Conservation (phyloP, 2,888 invertebrate genomes). For the Marronus borbonicus region DNA sequence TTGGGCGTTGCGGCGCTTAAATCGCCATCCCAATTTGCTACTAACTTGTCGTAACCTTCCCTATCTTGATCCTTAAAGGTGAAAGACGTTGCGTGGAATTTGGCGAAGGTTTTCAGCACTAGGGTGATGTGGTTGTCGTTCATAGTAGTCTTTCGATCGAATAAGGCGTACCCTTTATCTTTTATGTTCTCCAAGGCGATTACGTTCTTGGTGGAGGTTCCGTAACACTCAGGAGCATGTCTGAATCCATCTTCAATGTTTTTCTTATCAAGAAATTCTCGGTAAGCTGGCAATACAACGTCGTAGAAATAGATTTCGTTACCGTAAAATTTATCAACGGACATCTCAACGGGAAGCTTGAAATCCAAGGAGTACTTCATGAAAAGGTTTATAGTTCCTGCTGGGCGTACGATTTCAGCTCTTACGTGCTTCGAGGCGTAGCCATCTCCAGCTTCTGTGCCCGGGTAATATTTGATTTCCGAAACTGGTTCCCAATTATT, state of each 20-base stretch:
- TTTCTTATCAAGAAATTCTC: slow-evolving; percentile 44
- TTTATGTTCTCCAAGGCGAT: slow-evolving; percentile 65
- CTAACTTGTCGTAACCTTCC: slow-evolving; percentile 68
- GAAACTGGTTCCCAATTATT: background rate
- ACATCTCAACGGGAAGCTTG: background rate
- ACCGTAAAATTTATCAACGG: slow-evolving; percentile 42
- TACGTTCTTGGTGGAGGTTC: slow-evolving; percentile 46
- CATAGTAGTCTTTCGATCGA: slow-evolving; percentile 65
- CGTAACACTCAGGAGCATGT: slow-evolving; percentile 34
- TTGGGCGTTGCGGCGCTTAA: background rate
- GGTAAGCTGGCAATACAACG: slow-evolving; percentile 43
- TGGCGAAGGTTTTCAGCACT: slow-evolving; percentile 65
- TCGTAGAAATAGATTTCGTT: slow-evolving; percentile 52
- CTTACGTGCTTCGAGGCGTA: slow-evolving; percentile 49
- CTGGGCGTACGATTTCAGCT: slow-evolving; percentile 45
- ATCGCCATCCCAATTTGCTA: slow-evolving; percentile 2
- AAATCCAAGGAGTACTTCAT: slow-evolving; percentile 44
- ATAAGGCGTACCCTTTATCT: slow-evolving; percentile 63
- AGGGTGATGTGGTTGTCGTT: slow-evolving; percentile 67
- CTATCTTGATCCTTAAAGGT: slow-evolving; percentile 75
- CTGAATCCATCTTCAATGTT: slow-evolving; percentile 25
- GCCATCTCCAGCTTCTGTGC: slow-evolving; percentile 51
- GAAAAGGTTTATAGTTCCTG: slow-evolving; percentile 29
- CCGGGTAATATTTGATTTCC: slow-evolving; percentile 2
- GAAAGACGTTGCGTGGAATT: slow-evolving; percentile 75